Percentiles rank a stretch among this genome's conserved stretches.
Conservation (phyloP, 2,888 invertebrate species). For the Chymomyza caudatula region DNA sequence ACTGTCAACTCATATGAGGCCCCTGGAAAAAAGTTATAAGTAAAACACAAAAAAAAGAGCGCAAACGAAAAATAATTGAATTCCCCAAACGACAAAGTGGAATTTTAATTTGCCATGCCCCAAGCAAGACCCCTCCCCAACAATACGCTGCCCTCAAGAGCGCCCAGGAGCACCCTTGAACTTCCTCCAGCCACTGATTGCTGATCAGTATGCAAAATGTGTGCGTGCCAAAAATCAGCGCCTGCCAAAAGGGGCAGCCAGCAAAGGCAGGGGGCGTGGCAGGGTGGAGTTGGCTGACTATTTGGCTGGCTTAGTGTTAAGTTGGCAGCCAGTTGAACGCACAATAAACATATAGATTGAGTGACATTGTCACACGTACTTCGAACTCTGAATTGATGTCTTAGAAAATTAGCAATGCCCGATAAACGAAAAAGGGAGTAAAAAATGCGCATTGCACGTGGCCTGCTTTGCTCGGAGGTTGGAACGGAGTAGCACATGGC, state of each 20-base stretch:
- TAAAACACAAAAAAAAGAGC: constrained; percentile 13
- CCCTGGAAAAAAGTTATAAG: constrained; percentile 19
- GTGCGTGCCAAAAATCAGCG: constrained; percentile 69
- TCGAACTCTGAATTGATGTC: constrained; percentile 63
- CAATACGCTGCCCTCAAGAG: neutral
- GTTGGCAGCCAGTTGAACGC: neutral
- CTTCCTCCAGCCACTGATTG: constrained; percentile 65
- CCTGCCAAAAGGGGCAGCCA: neutral
- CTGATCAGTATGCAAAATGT: constrained; percentile 74
- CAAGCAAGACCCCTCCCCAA: constrained; percentile 32
- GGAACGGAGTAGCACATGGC: neutral
- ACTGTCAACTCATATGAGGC: constrained; percentile 62
- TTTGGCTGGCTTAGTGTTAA: neutral
- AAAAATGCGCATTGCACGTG: constrained; percentile 3
- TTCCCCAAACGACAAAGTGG: constrained; percentile 74
- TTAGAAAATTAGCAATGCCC: constrained; percentile 72
- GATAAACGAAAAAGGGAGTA: neutral
- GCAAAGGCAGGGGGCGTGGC: neutral
- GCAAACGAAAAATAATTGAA: constrained; percentile 68
- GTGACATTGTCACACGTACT: constrained; percentile 67
- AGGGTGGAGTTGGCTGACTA: neutral
- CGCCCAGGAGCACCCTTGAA: too few species aligned
- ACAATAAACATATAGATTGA: constrained; percentile 4
- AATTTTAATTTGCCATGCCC: constrained; percentile 71
- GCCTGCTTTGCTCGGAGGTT: neutral